Evolutionary conservation across 2,113 vertebrate genomes (phyloP), one percentile per base, ranked within the genome.

Genomic region (Montifringilla adamsi): DNA sequence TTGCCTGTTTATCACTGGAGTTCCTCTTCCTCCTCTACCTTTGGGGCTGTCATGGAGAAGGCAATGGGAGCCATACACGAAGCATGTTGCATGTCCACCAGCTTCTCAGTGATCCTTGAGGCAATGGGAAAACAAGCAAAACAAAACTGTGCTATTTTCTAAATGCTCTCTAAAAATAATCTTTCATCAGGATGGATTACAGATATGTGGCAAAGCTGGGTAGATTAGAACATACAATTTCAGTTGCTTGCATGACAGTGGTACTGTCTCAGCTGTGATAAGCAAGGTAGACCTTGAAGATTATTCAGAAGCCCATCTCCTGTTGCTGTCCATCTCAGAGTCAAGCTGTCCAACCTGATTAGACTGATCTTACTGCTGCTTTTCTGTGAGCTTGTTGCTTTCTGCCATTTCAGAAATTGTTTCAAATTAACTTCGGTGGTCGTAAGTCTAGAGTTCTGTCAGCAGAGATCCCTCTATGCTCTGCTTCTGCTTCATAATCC

Each of bases 111-210:
- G 53, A 26, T 41, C 44, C 13, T 55, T 47, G 39, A 43, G 35
- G 19, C 2, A 10, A 13, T 28, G 35, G 16, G 35, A 64, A 72
- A 88, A 58, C 5, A 56, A 69, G 8, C 13, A 44, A 46, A 83
- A 33, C 23, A 47, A 27, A 62, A 49, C 10, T 26, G 11, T 59
- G 12, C 2, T 56, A 26, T 89, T 91, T 89, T 78, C 70, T 84
- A 52, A 89, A 39, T 8, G 13, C 76, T 93, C 96, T 95, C 84
- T 86, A 81, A 78, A 96, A 64, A n/a, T 80, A 47, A 72, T 24
- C 68, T 94, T 97, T 89, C 80, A 94, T 83, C 72, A 88, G 78
- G 77, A 90, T 83, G 62, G 78, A 66, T 93, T 93, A 78, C 62
- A 87, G 92, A 39, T 76, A 74, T 33, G 37, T 87, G 84, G 50